phyloP scores from a whole-genome alignment of 2,888 invertebrate species.

The Kuschelorhynchus macadamiae region DNA sequence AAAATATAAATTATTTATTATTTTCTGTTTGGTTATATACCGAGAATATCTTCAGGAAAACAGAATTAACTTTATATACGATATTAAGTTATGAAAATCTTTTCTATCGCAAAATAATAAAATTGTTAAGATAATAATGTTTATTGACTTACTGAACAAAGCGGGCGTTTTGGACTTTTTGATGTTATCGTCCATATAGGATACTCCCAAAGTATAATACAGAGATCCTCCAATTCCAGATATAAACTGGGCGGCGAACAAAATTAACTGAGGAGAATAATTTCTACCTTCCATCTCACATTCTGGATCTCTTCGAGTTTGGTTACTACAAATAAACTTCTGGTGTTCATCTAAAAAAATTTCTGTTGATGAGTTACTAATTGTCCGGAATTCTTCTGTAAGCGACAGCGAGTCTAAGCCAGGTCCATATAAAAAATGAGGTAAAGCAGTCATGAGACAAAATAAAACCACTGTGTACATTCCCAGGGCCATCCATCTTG shows the following conservation, averaged over 20 bases:
- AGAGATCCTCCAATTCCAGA: conserved; percentile 80
- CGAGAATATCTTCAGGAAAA: too few species aligned
- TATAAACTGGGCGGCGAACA: conserved; percentile 79
- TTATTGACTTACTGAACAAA: conserved; percentile 73
- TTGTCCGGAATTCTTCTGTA: conserved; percentile 74
- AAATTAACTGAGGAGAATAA: conserved; percentile 73
- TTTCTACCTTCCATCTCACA: conserved; percentile 69
- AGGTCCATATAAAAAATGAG: conserved; percentile 79
- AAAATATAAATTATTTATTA: too few species aligned
- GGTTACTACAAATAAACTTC: conserved; percentile 72
- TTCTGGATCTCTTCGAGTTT: conserved; percentile 59
- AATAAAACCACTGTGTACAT: conserved; percentile 75
- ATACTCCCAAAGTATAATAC: conserved; percentile 78
- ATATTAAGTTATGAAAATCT: too few species aligned
- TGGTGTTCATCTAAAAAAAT: conserved; percentile 70
- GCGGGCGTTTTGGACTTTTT: conserved; percentile 81
- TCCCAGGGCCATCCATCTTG: conserved; percentile 80
- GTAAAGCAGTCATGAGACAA: conserved; percentile 77
- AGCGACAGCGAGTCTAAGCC: conserved; percentile 76
- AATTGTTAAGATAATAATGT: too few species aligned
- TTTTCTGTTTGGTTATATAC: too few species aligned
- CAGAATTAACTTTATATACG: too few species aligned
- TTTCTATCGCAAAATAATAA: too few species aligned
- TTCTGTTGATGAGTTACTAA: conserved; percentile 68
- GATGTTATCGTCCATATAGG: conserved; percentile 85